These are phyloP conservation scores for Drosophila suzukii DNA, from an alignment of 1,140 invertebrate species.

Conservation along the genomic window DNA sequence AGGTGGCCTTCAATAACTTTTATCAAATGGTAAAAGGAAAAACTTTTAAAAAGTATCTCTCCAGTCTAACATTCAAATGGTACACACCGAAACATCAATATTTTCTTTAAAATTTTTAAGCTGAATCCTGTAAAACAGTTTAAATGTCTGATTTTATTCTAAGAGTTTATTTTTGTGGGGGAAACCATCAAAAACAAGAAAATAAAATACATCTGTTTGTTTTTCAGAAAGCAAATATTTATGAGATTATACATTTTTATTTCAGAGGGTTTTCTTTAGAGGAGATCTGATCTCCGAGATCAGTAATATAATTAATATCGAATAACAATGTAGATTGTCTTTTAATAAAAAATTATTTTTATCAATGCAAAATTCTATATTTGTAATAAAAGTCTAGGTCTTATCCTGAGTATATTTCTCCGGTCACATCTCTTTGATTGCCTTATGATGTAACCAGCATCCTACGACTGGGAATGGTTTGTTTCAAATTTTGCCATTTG, in stretches of 20 bases:
- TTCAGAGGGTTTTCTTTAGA: too few species aligned
- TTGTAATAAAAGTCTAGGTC: neutral
- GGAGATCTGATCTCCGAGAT: too few species aligned
- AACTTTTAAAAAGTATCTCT: too few species aligned
- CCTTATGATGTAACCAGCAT: conserved; percentile 58
- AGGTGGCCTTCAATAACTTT: neutral
- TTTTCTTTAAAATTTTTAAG: neutral
- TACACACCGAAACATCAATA: neutral
- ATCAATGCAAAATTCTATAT: too few species aligned
- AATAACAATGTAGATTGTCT: too few species aligned
- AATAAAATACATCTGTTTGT: conserved; percentile 3
- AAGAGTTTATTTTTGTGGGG: conserved; percentile 15
- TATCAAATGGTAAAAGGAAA: too few species aligned
- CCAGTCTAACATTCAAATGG: neutral
- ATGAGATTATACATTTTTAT: neutral
- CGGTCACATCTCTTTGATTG: neutral
- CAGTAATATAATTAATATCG: too few species aligned
- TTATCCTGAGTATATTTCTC: neutral
- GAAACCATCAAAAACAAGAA: conserved; percentile 5
- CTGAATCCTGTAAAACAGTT: neutral
- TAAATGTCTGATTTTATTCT: conserved; percentile 6
- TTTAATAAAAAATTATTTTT: too few species aligned
- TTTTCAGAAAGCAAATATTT: neutral
- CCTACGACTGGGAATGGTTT: conserved; percentile 28
- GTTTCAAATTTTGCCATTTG: conserved; percentile 24